phyloP scores from a whole-genome alignment of 2,888 invertebrate species.

The Icerya purchasi region DNA sequence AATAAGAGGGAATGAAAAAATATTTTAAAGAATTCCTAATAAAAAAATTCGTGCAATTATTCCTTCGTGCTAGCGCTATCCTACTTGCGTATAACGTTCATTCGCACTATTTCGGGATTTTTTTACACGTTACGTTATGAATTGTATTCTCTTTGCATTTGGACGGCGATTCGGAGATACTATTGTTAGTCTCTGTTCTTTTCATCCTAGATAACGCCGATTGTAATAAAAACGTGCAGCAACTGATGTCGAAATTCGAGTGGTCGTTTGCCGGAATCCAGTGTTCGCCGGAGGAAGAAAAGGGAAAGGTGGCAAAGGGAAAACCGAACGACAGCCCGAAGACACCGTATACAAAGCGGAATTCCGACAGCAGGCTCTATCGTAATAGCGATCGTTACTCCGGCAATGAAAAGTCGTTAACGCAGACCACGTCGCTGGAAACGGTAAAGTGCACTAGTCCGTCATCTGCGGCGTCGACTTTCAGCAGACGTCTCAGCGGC shows the following conservation, averaged over 20 bases:
- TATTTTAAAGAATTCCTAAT: no score
- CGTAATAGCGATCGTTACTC: not conserved
- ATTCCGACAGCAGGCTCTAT: slow-evolving; percentile 1
- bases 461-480: not conserved
- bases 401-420: not conserved
- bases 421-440: not conserved
- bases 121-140: not conserved
- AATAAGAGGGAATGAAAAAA: no score
- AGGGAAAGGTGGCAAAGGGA: slow-evolving; percentile 1
- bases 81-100: no score
- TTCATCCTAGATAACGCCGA: no score
- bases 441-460: slow-evolving; percentile 1
- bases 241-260: slow-evolving; percentile 11
- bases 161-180: not conserved
- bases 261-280: slow-evolving; percentile 2
- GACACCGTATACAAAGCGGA: not conserved
- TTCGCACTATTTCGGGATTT: not conserved
- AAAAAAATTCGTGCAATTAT: no score
- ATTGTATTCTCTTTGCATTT: not conserved
- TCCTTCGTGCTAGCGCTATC: no score
- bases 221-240: slow-evolving; percentile 11
- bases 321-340: not conserved
- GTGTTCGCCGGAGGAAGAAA: not conserved
- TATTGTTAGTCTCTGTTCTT: not conserved
- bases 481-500: no score